These are phyloP conservation scores for Collichthys lucidus DNA, from an alignment of 2,113 vertebrate genomes.

Conservation along the genomic window DNA sequence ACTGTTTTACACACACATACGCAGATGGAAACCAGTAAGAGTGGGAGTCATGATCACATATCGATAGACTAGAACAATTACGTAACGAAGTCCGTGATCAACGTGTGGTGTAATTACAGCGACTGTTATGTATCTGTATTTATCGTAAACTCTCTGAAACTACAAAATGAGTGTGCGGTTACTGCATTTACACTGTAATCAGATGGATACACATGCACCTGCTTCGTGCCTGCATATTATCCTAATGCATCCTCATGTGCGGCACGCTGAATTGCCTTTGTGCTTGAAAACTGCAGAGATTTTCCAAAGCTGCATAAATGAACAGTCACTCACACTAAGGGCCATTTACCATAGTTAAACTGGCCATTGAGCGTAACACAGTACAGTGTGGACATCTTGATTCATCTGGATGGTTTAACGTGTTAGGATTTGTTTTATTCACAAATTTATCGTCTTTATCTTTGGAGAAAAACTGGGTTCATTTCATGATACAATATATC, in stretches of 20 bases:
- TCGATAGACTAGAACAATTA: slow-evolving; percentile 50
- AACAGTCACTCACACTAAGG: background rate
- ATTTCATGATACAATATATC: no score
- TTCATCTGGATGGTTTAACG: background rate
- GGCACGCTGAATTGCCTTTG: background rate
- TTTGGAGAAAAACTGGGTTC: no score
- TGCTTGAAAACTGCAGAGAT: background rate
- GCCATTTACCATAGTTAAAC: background rate
- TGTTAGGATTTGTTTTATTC: background rate
- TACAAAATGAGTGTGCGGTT: background rate
- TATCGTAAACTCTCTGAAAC: background rate
- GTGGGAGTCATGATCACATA: slow-evolving; percentile 35
- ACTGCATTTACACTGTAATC: background rate
- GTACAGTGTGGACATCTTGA: background rate
- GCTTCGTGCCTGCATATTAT: background rate
- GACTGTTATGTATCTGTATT: background rate
- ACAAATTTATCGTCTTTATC: no score
- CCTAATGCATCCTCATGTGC: no score
- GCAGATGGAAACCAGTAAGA: slow-evolving; percentile 49
- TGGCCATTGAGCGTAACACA: background rate
- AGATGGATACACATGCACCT: background rate
- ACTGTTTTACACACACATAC: slow-evolving; percentile 12
- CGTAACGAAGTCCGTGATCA: slow-evolving; percentile 24
- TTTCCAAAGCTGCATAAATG: background rate
- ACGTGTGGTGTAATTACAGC: background rate